Evolutionary conservation across 2,113 vertebrate species (phyloP), one percentile per base, ranked within the genome.

Genomic region (Phyllostomus discolor): DNA sequence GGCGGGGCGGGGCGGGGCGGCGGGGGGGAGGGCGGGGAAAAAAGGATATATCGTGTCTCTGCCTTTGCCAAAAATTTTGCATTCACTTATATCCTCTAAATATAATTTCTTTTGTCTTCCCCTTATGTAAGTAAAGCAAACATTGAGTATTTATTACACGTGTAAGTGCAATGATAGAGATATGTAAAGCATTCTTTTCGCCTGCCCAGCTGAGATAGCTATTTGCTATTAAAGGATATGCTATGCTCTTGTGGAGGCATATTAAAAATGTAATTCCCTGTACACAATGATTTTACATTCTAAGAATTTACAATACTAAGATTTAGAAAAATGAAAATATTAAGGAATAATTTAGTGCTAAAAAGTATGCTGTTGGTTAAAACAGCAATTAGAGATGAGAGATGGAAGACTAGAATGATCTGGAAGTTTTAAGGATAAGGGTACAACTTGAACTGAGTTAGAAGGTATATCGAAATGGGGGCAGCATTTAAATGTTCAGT

Each of bases 271-370:
- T 41, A 52, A 67, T 87, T 79, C 16, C 24, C 26, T 67, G 28
- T 24, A 33, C 62, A 83, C 33, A 70, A 86, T 90, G 66, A 90
- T 88, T 92, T 93, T 70, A 88, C 22, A 94, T 73, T 88, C 9
- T 41, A 86, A 66, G 57, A 88, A 89, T 91, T 92, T 70, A 81
- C 28, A 93, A 62, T 85, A 24, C 59, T 41, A 92, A 88, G 19
- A 41, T 70, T 88, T 91, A 88, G 82, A 92, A 95, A 84, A 95
- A 48, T 50, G 38, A 93, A 96, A 66, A 64, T 69, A 67, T 82
- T 72, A 57, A 84, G 87, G 54, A 93, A 75, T 95, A 46, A 19
- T 46, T 87, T 81, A 79, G 57, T 84, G 88, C 33, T 78, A 43
- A 81, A 81, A 38, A 92, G 35, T 83, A 28, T 54, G 50, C 24